Evolutionary conservation across 1,140 invertebrate species (phyloP), one percentile per base, ranked within the genome.

Genomic region (Drosophila yakuba): DNA sequence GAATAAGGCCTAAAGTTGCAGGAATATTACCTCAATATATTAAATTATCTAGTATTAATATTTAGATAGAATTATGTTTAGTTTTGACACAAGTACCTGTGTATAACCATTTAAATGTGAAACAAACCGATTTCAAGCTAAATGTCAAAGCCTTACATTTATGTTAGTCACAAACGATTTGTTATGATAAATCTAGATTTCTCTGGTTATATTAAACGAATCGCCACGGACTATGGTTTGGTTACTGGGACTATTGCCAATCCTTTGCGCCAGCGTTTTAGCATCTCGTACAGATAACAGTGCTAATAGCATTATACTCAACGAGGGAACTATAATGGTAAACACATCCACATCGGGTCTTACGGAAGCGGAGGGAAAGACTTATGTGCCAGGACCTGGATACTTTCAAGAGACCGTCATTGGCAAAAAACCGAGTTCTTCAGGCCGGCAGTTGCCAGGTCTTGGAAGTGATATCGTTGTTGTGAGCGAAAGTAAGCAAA

Each of bases 291-390:
- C 23, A 23, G 12, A 23, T 5, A 2, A 14, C 6, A 23, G 12
- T 14, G 2, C 6, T 11, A 45, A 45, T 45, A 20, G 10, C 10
- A 45, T 20, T 11, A 4, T 14, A 6, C 0, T 45, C 6, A 3
- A 4, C 1, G 23, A 25, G 6, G 14, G 47, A 32, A 0, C 2
- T 3, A 41, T 56, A 56, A 28, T 8, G 10, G 14, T 56, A 1
- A 56, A 56, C 54, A 57, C 39, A 11, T 57, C 55, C 5, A 57
- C 55, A 32, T n/a, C 23, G 4, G 12, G 23, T 2, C 10, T 55
- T 8, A n/a, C 3, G 2, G n/a, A 41, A 17, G n/a, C 39, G 3
- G 4, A 8, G 14, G 14, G 11, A 12, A 0, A 6, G 10, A 11
- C 38, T 4, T 3, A 12, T 4, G 47, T 48, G 2, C 47, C 47